Evolutionary conservation across 1,140 invertebrate species (phyloP), one percentile per base, ranked within the genome.

Genomic region (Nebria ingens): DNA sequence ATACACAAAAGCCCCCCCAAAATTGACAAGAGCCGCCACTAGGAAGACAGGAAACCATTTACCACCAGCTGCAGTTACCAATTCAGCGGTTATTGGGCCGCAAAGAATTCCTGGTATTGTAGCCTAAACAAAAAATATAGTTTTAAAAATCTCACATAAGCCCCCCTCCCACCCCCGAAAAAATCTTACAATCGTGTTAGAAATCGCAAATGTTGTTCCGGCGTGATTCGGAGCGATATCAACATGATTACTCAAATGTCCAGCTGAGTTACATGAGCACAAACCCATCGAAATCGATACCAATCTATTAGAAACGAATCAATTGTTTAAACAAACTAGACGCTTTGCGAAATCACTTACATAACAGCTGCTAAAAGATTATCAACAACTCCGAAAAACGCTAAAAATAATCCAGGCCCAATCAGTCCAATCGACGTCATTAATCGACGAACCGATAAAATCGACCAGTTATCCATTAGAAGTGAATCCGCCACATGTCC

Each of bases 201-300:
- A 87, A 60, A 90, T 80, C 19, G 86, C 86, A 72, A 89, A 90
- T 52, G 86, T 89, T 25, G 87, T 80, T 12, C 86, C 86, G 13
- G 86, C 85, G 72, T 88, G 83, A 73, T 86, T 86, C 1, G 86
- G 86, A 2, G 86, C 86, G 19, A 90, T 76, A 62, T 90, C 87
- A 3, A 86, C 84, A 65, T 90, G 87, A 68, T 89, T 90, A 65
- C 83, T 85, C 12, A 90, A 69, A 70, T 89, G 86, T 19, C 87
- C 87, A 13, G 86, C 83, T 34, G 86, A 86, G 67, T 89, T 89
- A 64, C 83, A 86, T 0, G 86, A 85, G 65, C 84, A 86, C 19
- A 89, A 68, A 6, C 85, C 86, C 82, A 90, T 86, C 4, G 85
- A 86, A 61, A 89, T 79, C 2, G 85, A 86, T 22, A 89, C 80